phyloP scores from a whole-genome alignment of 2,113 vertebrate genomes.

The Cricetomys ansorgei region DNA sequence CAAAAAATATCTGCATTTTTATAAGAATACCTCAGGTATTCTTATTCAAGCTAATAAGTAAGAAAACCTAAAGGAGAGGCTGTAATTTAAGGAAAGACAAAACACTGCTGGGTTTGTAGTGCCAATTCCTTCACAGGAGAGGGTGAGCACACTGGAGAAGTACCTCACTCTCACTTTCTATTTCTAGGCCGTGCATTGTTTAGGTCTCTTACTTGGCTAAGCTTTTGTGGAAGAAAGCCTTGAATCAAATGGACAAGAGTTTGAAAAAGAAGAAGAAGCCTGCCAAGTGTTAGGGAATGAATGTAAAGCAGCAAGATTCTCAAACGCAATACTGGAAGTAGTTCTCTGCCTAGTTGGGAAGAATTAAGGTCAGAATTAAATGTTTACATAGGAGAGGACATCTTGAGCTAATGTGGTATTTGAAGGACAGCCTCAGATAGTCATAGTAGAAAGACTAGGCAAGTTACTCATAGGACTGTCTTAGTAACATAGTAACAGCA shows the following conservation, averaged over 20 bases:
- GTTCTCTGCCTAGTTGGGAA: neutral
- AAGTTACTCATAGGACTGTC: neutral
- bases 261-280: neutral
- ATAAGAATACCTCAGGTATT: neutral
- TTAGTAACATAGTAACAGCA: neutral
- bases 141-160: neutral
- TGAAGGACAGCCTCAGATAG: neutral
- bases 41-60: neutral
- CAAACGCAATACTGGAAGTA: neutral
- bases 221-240: neutral
- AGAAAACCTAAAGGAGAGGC: neutral
- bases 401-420: neutral
- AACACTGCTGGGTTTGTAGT: neutral
- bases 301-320: neutral
- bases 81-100: neutral
- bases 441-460: neutral
- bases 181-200: constrained; percentile 22
- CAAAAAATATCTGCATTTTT: neutral
- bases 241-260: neutral
- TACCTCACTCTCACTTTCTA: neutral
- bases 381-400: neutral
- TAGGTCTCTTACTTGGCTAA: constrained; percentile 30
- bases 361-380: neutral
- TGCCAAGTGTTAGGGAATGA: neutral
- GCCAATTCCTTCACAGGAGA: neutral